These are phyloP conservation scores for Zaprionus nigranus DNA, from an alignment of 1,140 invertebrate species.

Conservation along the genomic window DNA sequence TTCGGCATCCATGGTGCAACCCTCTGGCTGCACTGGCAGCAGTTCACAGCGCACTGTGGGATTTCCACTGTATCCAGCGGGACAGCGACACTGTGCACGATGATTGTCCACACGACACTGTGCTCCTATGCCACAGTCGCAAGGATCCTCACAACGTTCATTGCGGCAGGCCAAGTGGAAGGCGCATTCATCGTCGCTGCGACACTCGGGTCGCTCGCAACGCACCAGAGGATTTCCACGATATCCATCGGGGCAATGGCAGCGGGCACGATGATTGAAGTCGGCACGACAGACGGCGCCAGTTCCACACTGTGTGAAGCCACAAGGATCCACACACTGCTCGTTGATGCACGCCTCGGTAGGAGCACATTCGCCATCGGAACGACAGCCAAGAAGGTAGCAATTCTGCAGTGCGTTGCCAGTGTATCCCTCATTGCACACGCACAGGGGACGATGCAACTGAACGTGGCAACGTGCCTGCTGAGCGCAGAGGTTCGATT, in stretches of 20 bases:
- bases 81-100: slow-evolving; percentile 91
- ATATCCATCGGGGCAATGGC: slow-evolving; percentile 91
- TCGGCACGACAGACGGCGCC: slow-evolving; percentile 92
- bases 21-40: slow-evolving; percentile 86
- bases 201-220: slow-evolving; percentile 92
- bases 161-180: slow-evolving; percentile 90
- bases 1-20: slow-evolving; percentile 93
- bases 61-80: slow-evolving; percentile 92
- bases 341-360: slow-evolving; percentile 93
- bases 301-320: slow-evolving; percentile 91
- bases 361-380: slow-evolving; percentile 92
- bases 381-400: slow-evolving; percentile 90
- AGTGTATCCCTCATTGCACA: slow-evolving; percentile 92
- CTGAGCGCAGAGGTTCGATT: slow-evolving; percentile 89
- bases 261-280: slow-evolving; percentile 90
- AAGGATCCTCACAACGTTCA: slow-evolving; percentile 91
- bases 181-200: slow-evolving; percentile 89
- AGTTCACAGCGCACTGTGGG: slow-evolving; percentile 88
- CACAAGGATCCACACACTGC: slow-evolving; percentile 93
- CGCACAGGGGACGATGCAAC: slow-evolving; percentile 92
- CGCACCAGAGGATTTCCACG: slow-evolving; percentile 90
- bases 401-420: slow-evolving; percentile 90
- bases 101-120: slow-evolving; percentile 92
- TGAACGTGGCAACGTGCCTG: slow-evolving; percentile 93
- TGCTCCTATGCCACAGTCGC: slow-evolving; percentile 89